Conservation (phyloP, 2,888 invertebrate species). For the Drosophila fungiperda region DNA sequence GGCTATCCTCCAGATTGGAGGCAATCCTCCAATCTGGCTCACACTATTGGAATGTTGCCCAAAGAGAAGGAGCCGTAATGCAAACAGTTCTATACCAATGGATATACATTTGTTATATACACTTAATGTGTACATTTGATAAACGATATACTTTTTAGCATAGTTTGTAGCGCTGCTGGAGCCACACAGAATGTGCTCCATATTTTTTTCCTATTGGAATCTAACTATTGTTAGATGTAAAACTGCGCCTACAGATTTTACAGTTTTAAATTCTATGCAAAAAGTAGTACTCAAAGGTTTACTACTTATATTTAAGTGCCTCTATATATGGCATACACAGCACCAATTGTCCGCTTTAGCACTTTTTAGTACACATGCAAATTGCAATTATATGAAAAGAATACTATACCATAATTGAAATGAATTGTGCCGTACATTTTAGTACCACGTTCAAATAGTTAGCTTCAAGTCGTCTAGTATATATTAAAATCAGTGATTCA, state of each 20-base stretch:
- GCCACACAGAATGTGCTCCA: conserved; percentile 21
- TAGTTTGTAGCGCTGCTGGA: conserved; percentile 48
- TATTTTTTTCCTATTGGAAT: conserved; percentile 57
- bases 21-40: not conserved
- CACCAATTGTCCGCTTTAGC: conserved; percentile 69
- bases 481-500: conserved; percentile 29
- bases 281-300: conserved; percentile 30
- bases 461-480: conserved; percentile 21
- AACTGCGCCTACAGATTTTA: conserved; percentile 63
- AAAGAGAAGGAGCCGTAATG: conserved; percentile 33
- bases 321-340: conserved; percentile 45
- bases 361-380: conserved; percentile 65
- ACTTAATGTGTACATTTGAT: conserved; percentile 42
- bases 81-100: conserved; percentile 64
- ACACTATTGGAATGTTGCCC: not conserved
- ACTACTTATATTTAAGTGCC: conserved; percentile 50
- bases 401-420: conserved; percentile 33
- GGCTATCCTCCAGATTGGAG: too few species aligned
- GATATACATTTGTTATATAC: conserved; percentile 71
- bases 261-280: conserved; percentile 44
- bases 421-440: conserved; percentile 45
- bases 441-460: conserved; percentile 46
- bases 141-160: conserved; percentile 51
- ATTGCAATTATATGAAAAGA: conserved; percentile 38
- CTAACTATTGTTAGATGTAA: conserved; percentile 81